Percentiles rank a stretch among this genome's conserved stretches.
phyloP scores from a whole-genome alignment of 2,888 invertebrate genomes.

The Odontothrips loti region DNA sequence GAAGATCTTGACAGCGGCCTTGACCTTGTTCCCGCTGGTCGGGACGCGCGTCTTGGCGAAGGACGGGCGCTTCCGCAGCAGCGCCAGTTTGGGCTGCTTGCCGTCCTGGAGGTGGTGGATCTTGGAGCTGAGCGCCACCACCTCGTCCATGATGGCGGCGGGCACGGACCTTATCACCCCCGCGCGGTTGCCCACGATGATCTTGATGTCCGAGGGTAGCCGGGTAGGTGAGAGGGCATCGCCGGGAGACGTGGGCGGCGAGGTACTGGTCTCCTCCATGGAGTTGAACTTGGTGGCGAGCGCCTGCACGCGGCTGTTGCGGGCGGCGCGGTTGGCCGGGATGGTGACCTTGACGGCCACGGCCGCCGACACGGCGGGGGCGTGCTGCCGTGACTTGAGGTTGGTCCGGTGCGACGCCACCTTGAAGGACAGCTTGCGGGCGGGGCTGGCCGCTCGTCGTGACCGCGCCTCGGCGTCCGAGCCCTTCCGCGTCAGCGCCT shows the following conservation, averaged over 20 bases:
- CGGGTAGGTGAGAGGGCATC: neutral
- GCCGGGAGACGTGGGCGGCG: neutral
- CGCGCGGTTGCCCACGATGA: slow-evolving; percentile 14
- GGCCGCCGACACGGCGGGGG: neutral
- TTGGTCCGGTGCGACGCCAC: slow-evolving; percentile 7
- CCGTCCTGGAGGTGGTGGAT: slow-evolving; percentile 8
- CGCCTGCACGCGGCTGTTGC: slow-evolving; percentile 12
- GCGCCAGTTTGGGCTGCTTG: neutral
- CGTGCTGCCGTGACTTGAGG: slow-evolving; percentile 9
- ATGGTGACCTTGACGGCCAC: slow-evolving; percentile 16
- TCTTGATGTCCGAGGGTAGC: slow-evolving; percentile 1
- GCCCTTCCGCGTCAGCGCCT: neutral
- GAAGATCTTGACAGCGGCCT: slow-evolving; percentile 14
- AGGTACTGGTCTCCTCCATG: neutral
- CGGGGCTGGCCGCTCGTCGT: neutral
- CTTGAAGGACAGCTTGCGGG: slow-evolving; percentile 3
- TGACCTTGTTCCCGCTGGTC: slow-evolving; percentile 1
- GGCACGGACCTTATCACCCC: neutral
- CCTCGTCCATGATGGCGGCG: slow-evolving; percentile 18
- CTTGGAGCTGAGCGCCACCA: slow-evolving; percentile 18
- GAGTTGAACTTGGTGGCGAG: slow-evolving; percentile 24
- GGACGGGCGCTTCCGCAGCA: neutral
- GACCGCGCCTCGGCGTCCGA: slow-evolving; percentile 5
- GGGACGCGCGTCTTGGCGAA: neutral
- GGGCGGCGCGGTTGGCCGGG: neutral